Percentiles rank a stretch among this genome's conserved stretches.
Evolutionary conservation across 2,113 vertebrate species (phyloP).

Genomic region (Sebastes schlegelii): DNA sequence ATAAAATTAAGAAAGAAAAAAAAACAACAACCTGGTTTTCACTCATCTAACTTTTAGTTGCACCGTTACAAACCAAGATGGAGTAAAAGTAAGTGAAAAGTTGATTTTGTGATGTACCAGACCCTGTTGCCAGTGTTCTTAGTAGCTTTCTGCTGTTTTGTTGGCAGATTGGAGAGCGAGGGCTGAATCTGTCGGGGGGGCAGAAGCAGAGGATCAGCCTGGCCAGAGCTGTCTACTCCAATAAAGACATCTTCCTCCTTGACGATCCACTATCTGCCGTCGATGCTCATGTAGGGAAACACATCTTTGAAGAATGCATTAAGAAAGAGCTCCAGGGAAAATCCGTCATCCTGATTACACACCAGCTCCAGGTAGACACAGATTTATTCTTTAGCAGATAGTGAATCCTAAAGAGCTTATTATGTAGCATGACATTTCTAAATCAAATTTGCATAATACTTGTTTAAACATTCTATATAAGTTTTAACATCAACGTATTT

Average conservation of each 20-base stretch:
- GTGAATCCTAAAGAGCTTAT: background rate
- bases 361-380: slow-evolving; percentile 83
- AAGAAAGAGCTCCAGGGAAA: slow-evolving; percentile 83
- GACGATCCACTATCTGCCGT: slow-evolving; percentile 87
- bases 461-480: too few species aligned
- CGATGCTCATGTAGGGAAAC: slow-evolving; percentile 85
- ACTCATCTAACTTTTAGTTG: too few species aligned
- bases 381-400: background rate
- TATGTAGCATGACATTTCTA: background rate
- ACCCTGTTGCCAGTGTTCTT: background rate
- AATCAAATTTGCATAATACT: too few species aligned
- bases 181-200: slow-evolving; percentile 86
- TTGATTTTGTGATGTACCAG: background rate
- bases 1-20: too few species aligned
- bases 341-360: slow-evolving; percentile 84
- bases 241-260: slow-evolving; percentile 84
- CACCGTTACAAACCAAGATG: too few species aligned
- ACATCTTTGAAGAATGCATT: slow-evolving; percentile 87
- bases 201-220: slow-evolving; percentile 88
- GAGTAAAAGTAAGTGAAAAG: background rate
- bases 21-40: too few species aligned
- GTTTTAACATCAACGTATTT: too few species aligned
- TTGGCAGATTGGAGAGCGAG: slow-evolving; percentile 84
- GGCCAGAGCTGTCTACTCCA: slow-evolving; percentile 85
- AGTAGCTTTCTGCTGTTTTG: slow-evolving; percentile 5